A percentile compares a stretch with the other conserved stretches of the same genome.
phyloP scores from a whole-genome alignment of 2,888 invertebrate species.

The Ernsta delagoae region DNA sequence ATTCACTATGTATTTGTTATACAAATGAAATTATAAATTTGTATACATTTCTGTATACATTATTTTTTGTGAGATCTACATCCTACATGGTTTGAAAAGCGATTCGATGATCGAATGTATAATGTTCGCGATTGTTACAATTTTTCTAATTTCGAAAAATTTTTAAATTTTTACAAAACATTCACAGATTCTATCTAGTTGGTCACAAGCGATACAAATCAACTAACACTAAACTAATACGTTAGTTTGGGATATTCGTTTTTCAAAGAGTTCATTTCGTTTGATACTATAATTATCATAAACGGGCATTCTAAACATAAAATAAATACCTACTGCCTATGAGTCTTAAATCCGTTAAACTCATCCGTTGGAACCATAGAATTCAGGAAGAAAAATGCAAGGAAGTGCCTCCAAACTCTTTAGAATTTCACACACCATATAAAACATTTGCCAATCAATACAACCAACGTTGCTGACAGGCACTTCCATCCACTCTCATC shows the following conservation, averaged over 20 bases:
- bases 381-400: too few species aligned
- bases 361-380: too few species aligned
- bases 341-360: too few species aligned
- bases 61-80: neutral
- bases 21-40: too few species aligned
- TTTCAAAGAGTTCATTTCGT: neutral
- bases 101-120: neutral
- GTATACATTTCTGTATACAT: neutral
- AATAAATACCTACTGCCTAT: neutral
- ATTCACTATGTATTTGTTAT: too few species aligned
- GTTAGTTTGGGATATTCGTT: neutral
- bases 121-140: neutral
- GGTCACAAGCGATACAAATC: constrained; percentile 12
- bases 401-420: too few species aligned
- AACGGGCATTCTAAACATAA: neutral
- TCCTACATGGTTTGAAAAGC: neutral
- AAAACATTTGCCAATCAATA: too few species aligned
- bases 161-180: neutral
- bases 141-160: constrained; percentile 1
- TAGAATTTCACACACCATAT: too few species aligned
- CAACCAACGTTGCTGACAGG: too few species aligned
- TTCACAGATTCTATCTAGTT: constrained; percentile 14
- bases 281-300: too few species aligned
- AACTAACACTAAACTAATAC: constrained; percentile 4
- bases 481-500: too few species aligned